Conservation (phyloP, 2,113 vertebrate species). For the Anseranas semipalmata region DNA sequence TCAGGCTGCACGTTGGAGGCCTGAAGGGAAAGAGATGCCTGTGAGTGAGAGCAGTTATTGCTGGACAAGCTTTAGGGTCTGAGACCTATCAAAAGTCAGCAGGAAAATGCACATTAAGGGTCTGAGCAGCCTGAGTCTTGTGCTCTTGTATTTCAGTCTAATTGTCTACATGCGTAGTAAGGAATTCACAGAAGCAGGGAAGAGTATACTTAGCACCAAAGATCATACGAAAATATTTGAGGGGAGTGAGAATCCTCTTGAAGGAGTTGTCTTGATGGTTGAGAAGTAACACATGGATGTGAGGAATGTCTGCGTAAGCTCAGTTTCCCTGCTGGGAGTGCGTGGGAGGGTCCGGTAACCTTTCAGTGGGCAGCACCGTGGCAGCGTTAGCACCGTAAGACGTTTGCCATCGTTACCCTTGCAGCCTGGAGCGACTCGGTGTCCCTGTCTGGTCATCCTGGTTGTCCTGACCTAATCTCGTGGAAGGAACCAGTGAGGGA, state of each 20-base stretch:
- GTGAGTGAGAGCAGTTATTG: rapidly evolving
- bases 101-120: rapidly evolving
- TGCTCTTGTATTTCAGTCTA: not conserved
- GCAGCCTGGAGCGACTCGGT: not conserved
- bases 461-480: not conserved
- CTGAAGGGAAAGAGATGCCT: not conserved
- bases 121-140: not conserved
- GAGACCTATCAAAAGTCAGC: not conserved
- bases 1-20: not conserved
- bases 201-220: rapidly evolving
- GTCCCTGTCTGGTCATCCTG: not conserved
- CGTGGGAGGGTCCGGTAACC: not conserved
- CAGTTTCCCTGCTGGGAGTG: not conserved
- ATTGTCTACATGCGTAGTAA: not conserved
- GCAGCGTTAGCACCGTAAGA: not conserved
- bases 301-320: not conserved
- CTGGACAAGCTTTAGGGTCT: not conserved
- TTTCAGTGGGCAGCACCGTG: not conserved
- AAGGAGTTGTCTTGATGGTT: not conserved
- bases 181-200: not conserved
- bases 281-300: rapidly evolving
- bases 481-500: not conserved
- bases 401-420: not conserved
- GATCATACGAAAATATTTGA: not conserved
- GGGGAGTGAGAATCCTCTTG: not conserved